These are phyloP conservation scores for Myotis pilosus DNA, from an alignment of 2,797 vertebrate species.

Conservation along the genomic window DNA sequence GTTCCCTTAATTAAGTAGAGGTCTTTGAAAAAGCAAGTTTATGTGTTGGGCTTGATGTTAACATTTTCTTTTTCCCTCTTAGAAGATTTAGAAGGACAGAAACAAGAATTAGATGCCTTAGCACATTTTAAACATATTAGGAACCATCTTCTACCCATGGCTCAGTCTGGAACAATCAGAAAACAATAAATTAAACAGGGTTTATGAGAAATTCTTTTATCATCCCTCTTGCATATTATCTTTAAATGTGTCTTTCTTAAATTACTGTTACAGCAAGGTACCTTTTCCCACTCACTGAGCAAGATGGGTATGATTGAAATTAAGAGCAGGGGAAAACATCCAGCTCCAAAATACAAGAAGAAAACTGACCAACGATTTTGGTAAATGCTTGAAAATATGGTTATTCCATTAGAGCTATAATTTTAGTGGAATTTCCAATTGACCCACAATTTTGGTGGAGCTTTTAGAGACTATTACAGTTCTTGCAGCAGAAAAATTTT, in stretches of 20 bases:
- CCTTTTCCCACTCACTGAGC: not conserved
- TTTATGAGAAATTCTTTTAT: not conserved
- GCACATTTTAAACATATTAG: not conserved
- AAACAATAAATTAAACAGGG: not conserved
- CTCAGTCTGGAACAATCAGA: not conserved
- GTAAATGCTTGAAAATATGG: not conserved
- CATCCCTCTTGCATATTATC: not conserved
- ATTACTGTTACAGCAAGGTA: not conserved
- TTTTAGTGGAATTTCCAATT: conserved; percentile 12
- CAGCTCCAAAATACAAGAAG: not conserved
- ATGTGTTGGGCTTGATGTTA: not conserved
- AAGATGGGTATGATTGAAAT: not conserved
- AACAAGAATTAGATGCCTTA: not conserved
- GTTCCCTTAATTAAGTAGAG: not conserved
- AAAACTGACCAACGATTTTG: not conserved
- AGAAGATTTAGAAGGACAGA: not conserved
- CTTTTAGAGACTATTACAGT: not conserved
- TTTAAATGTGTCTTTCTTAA: not conserved
- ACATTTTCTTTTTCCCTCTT: not conserved
- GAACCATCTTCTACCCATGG: not conserved
- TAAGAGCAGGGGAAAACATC: not conserved
- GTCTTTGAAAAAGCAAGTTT: not conserved
- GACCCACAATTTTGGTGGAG: not conserved
- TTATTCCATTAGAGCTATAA: not conserved
- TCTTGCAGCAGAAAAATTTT: not conserved